phyloP scores from a whole-genome alignment of 2,797 vertebrate genomes.

The Phrynocephalus guinanensis region DNA sequence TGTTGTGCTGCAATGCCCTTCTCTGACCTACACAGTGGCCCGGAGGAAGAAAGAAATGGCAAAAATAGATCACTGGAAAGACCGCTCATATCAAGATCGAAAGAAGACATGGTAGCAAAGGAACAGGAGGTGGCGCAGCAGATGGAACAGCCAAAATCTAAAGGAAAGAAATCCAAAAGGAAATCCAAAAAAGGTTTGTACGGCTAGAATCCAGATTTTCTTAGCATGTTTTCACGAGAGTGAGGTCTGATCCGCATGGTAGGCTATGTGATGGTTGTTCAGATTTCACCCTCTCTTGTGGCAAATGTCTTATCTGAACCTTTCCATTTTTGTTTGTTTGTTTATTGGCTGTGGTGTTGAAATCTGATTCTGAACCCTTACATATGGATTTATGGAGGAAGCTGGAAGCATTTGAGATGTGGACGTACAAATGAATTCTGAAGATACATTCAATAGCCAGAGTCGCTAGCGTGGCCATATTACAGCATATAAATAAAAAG shows the following conservation, averaged over 20 bases:
- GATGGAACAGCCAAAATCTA: conserved; percentile 74
- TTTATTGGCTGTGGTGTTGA: no score
- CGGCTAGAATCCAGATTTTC: background rate
- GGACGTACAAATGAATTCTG: no score
- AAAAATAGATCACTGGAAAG: conserved; percentile 50
- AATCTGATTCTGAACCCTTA: no score
- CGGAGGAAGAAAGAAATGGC: conserved; percentile 50
- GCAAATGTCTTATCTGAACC: background rate
- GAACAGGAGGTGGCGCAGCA: conserved; percentile 62
- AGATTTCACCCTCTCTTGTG: background rate
- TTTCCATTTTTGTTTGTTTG: background rate
- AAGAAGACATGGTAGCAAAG: conserved; percentile 38
- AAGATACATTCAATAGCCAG: no score
- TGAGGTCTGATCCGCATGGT: background rate
- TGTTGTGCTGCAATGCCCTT: conserved; percentile 69
- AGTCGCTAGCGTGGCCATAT: no score
- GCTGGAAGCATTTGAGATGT: no score
- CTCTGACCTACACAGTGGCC: conserved; percentile 63
- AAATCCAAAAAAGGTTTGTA: conserved; percentile 82
- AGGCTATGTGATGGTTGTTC: background rate
- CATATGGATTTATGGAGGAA: no score
- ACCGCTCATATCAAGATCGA: conserved; percentile 52
- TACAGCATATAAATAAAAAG: no score
- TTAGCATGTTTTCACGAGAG: background rate
- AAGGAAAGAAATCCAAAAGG: conserved; percentile 82